A percentile compares a stretch with the other conserved stretches of the same genome.
These are phyloP conservation scores for Acanthurus tractus DNA, from an alignment of 2,797 vertebrate genomes.

Conservation along the genomic window DNA sequence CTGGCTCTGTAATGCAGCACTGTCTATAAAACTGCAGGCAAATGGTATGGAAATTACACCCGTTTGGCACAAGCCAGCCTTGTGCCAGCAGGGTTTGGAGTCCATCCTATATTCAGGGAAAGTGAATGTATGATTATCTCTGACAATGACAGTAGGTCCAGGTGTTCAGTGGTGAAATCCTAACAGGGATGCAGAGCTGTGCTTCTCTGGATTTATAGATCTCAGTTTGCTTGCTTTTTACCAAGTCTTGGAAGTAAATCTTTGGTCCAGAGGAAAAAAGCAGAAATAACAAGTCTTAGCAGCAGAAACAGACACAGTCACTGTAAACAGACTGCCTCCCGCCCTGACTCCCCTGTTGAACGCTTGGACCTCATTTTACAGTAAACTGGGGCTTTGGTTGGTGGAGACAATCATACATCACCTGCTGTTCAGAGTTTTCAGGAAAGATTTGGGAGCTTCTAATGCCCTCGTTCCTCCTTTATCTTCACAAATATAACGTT, in stretches of 20 bases:
- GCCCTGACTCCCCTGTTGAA: slow-evolving; percentile 3
- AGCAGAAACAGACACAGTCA: slow-evolving; percentile 24
- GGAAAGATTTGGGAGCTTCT: slow-evolving; percentile 10
- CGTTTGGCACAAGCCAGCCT: slow-evolving; percentile 23
- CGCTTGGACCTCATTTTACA: slow-evolving; percentile 41
- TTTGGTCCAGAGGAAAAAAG: slow-evolving; percentile 24
- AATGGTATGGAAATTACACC: slow-evolving; percentile 31
- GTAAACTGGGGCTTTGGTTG: slow-evolving; percentile 29
- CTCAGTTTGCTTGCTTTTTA: slow-evolving; percentile 18
- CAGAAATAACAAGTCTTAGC: slow-evolving; percentile 22
- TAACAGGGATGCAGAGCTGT: slow-evolving; percentile 31
- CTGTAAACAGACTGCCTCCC: slow-evolving; percentile 19
- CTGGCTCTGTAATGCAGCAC: background rate
- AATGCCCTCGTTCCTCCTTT: slow-evolving; percentile 29
- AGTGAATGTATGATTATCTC: slow-evolving; percentile 41
- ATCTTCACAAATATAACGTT: slow-evolving; percentile 43
- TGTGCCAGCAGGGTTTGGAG: slow-evolving; percentile 8
- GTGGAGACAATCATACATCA: slow-evolving; percentile 31
- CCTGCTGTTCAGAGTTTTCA: slow-evolving; percentile 14
- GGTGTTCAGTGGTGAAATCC: slow-evolving; percentile 46
- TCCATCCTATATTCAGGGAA: slow-evolving; percentile 2
- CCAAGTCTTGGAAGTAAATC: slow-evolving; percentile 11
- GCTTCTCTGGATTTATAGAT: slow-evolving; percentile 19
- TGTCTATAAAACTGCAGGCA: background rate
- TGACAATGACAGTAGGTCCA: slow-evolving; percentile 37